Evolutionary conservation across 2,888 invertebrate species (phyloP).

Genomic region (Meteorus colon): DNA sequence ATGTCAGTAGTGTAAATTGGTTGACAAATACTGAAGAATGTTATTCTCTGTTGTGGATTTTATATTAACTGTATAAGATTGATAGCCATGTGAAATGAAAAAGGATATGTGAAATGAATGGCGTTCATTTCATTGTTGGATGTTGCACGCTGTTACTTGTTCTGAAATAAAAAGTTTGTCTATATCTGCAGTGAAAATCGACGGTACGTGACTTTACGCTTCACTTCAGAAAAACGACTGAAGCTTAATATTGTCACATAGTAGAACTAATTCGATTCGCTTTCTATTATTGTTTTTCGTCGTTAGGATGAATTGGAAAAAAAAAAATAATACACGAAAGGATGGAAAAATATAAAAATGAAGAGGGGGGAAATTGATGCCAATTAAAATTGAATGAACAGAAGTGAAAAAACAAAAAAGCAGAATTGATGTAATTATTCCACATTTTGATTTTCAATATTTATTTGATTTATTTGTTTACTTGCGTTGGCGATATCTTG

Average conservation of each 20-base stretch:
- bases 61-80: neutral
- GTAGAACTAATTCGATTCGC: neutral
- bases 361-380: neutral
- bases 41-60: neutral
- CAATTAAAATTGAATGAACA: neutral
- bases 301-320: neutral
- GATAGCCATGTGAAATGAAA: neutral
- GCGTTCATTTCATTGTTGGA: conserved; percentile 19
- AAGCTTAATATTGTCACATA: conserved; percentile 14
- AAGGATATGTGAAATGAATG: neutral
- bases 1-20: neutral
- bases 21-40: neutral
- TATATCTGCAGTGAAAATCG: conserved; percentile 58
- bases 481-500: no score
- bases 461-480: no score
- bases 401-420: neutral
- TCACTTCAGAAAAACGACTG: conserved; percentile 40
- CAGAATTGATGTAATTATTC: neutral
- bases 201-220: conserved; percentile 59
- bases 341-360: neutral
- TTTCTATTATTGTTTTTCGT: neutral
- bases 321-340: neutral
- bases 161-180: conserved; percentile 56
- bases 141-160: conserved; percentile 54
- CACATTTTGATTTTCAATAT: neutral